A percentile compares a stretch with the other conserved stretches of the same genome.
Conservation (phyloP, 2,113 vertebrate genomes). For the Onychostoma macrolepis region DNA sequence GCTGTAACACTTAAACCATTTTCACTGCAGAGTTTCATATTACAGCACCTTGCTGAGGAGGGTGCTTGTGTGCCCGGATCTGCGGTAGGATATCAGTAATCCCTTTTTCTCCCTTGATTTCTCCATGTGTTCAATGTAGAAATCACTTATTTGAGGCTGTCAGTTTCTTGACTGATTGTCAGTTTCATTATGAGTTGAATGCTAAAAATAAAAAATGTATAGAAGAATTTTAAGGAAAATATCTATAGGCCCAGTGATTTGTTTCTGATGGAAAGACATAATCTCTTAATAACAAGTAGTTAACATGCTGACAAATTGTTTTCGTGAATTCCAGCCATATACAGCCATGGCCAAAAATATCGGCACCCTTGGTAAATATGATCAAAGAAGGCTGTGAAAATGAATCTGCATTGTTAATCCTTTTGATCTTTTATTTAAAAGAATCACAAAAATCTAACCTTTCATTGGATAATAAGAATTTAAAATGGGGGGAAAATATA, state of each 20-base stretch:
- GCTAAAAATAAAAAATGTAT: background rate
- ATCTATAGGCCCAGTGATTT: background rate
- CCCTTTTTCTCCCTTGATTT: constrained; percentile 33
- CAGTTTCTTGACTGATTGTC: background rate
- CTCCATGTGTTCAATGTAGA: constrained; percentile 2
- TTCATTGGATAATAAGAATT: no score
- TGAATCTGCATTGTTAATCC: no score
- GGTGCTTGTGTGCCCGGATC: constrained; percentile 37
- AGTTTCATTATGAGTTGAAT: background rate
- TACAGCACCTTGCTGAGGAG: constrained; percentile 38
- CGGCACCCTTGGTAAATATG: no score
- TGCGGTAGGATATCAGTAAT: constrained; percentile 30
- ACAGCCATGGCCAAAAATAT: no score
- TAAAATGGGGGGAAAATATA: no score
- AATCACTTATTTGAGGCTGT: background rate
- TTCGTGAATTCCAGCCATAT: background rate
- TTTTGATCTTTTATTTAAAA: no score
- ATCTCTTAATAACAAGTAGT: background rate
- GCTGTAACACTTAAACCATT: constrained; percentile 26
- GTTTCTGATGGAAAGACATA: background rate
- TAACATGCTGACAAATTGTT: background rate
- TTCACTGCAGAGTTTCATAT: constrained; percentile 54
- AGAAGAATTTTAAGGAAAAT: background rate
- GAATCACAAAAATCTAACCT: no score
- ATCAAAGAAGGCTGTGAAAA: no score